Percentiles rank a stretch among this genome's conserved stretches.
phyloP scores from a whole-genome alignment of 2,888 invertebrate genomes.

The Colletes collaris region DNA sequence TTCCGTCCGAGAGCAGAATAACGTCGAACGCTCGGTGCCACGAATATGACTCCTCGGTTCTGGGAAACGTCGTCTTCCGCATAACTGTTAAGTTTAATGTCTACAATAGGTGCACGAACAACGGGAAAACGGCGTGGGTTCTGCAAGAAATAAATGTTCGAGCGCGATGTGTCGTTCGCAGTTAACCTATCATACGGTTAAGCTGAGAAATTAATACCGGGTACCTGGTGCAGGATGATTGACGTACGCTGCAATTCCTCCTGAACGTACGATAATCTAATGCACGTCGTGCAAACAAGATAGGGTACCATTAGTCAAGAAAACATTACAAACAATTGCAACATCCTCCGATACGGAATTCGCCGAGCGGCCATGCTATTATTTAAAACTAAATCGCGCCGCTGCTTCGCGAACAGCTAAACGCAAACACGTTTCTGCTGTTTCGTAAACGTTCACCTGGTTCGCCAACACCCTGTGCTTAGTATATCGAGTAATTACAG shows the following conservation, averaged over 20 bases:
- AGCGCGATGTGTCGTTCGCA: slow-evolving; percentile 40
- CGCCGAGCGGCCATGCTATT: slow-evolving; percentile 20
- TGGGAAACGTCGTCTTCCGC: background rate
- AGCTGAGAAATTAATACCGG: slow-evolving; percentile 61
- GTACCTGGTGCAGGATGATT: slow-evolving; percentile 53
- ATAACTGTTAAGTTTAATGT: background rate
- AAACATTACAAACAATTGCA: slow-evolving; percentile 49
- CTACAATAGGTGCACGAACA: slow-evolving; percentile 3
- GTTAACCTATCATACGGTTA: slow-evolving; percentile 57
- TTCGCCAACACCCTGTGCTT: slow-evolving; percentile 32
- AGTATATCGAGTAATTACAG: slow-evolving; percentile 23
- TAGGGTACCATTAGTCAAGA: slow-evolving; percentile 42
- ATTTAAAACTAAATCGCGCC: slow-evolving; percentile 31
- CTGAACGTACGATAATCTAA: slow-evolving; percentile 45
- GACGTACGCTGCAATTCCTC: slow-evolving; percentile 58
- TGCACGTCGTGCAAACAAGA: slow-evolving; percentile 48
- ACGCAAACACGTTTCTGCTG: slow-evolving; percentile 43
- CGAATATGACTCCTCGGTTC: background rate
- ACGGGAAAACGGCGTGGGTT: slow-evolving; percentile 12
- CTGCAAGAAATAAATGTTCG: slow-evolving; percentile 31
- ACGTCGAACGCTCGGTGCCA: too few relatives aligned
- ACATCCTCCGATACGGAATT: slow-evolving; percentile 43
- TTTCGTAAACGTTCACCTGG: slow-evolving; percentile 28
- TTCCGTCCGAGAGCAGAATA: too few relatives aligned
- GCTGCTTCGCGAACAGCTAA: slow-evolving; percentile 2